phyloP scores from a whole-genome alignment of 2,888 invertebrate genomes.

The Chironomus tentans region DNA sequence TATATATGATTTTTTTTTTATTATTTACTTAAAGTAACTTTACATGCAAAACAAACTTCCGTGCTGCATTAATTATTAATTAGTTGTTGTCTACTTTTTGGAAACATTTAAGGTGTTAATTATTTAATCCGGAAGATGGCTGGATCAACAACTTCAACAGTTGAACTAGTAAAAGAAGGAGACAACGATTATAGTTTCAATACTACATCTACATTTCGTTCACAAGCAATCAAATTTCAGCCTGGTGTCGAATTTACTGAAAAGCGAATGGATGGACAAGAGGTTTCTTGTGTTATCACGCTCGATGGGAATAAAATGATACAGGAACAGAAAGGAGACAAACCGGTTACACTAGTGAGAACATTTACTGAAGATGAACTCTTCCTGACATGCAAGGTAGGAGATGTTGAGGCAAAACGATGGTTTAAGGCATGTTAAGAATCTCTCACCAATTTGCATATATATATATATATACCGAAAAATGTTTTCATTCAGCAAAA shows the following conservation, averaged over 20 bases:
- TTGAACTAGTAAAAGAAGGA: slow-evolving; percentile 34
- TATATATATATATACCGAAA: too few species aligned
- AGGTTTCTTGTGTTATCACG: slow-evolving; percentile 39
- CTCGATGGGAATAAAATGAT: slow-evolving; percentile 41
- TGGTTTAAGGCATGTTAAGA: slow-evolving; percentile 5
- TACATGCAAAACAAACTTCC: neutral
- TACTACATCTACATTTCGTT: slow-evolving; percentile 32
- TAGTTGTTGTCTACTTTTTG: neutral
- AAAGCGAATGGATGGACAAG: slow-evolving; percentile 39
- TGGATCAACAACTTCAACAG: slow-evolving; percentile 33
- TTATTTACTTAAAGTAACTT: too few species aligned
- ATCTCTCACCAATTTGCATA: too few species aligned
- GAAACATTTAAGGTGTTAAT: slow-evolving; percentile 57
- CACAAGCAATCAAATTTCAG: slow-evolving; percentile 33
- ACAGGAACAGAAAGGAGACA: slow-evolving; percentile 38
- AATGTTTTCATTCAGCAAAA: too few species aligned
- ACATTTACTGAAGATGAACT: slow-evolving; percentile 61
- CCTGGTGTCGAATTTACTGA: slow-evolving; percentile 41
- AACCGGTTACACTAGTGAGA: slow-evolving; percentile 43
- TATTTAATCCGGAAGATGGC: slow-evolving; percentile 48
- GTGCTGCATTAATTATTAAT: neutral
- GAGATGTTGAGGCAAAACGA: neutral
- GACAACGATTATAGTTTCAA: slow-evolving; percentile 36
- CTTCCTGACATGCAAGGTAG: slow-evolving; percentile 42
- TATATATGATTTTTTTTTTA: too few species aligned